phyloP scores from a whole-genome alignment of 2,888 invertebrate genomes.

The Neuroscelio doddi region DNA sequence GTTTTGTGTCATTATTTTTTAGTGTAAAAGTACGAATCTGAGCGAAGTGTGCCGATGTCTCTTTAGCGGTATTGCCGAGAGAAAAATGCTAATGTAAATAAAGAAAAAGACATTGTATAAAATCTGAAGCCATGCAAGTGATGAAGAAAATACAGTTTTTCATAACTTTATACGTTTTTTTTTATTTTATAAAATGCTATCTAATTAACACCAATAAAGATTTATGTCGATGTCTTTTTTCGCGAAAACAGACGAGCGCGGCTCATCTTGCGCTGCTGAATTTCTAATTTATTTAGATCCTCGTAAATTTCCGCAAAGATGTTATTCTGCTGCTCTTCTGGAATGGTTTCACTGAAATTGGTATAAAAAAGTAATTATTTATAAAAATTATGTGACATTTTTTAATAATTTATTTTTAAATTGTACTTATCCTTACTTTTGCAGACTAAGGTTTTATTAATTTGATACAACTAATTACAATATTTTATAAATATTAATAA shows the following conservation, averaged over 20 bases:
- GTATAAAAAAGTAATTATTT: background rate
- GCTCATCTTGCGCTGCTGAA: slow-evolving; percentile 77
- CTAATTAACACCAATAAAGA: slow-evolving; percentile 6
- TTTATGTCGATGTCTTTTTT: slow-evolving; percentile 67
- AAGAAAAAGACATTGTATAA: slow-evolving; percentile 1
- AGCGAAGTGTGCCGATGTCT: too few species aligned
- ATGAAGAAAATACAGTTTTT: slow-evolving; percentile 5
- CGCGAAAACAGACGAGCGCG: slow-evolving; percentile 77
- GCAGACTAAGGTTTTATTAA: too few species aligned
- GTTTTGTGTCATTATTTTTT: too few species aligned
- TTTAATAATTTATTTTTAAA: too few species aligned
- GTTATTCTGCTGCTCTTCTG: slow-evolving; percentile 89
- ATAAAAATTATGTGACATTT: too few species aligned
- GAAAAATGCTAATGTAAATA: slow-evolving; percentile 2
- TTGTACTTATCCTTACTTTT: too few species aligned
- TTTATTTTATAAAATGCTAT: slow-evolving; percentile 16
- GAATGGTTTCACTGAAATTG: slow-evolving; percentile 81
- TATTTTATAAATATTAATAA: slow-evolving; percentile 11
- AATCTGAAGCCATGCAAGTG: background rate
- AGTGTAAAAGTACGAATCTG: too few species aligned
- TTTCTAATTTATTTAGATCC: slow-evolving; percentile 82
- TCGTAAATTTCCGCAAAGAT: slow-evolving; percentile 89
- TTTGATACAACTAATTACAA: slow-evolving; percentile 4
- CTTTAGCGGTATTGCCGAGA: too few species aligned
- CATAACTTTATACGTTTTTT: slow-evolving; percentile 33